These are phyloP conservation scores for Ispidina lecontei DNA, from an alignment of 2,797 vertebrate genomes.

Conservation along the genomic window DNA sequence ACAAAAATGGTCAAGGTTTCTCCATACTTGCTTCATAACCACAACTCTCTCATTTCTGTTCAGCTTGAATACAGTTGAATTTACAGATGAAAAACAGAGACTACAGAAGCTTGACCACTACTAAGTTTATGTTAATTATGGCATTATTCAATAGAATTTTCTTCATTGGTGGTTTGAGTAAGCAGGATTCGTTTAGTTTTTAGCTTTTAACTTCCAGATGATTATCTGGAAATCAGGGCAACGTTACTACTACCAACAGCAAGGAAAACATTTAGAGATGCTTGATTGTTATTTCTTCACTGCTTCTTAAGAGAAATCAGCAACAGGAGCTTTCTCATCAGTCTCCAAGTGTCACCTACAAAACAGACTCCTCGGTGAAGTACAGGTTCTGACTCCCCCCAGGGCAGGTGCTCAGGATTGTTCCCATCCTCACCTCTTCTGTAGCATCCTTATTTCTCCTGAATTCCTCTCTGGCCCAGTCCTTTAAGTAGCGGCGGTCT, in stretches of 20 bases:
- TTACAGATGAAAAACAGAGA: too few relatives aligned
- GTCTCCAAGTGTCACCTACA: accelerated
- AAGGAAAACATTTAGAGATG: accelerated
- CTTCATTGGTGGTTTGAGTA: not conserved
- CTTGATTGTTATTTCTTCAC: not conserved
- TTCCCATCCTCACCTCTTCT: slow-evolving; percentile 81
- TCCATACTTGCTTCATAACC: too few relatives aligned
- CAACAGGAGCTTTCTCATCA: accelerated
- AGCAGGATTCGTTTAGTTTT: not conserved
- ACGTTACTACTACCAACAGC: accelerated
- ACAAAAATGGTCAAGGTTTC: too few relatives aligned
- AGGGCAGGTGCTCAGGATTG: accelerated
- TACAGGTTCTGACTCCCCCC: accelerated
- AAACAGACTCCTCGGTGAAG: accelerated
- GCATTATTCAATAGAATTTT: too few relatives aligned
- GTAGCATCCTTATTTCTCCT: slow-evolving; percentile 86
- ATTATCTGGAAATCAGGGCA: not conserved
- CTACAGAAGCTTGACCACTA: too few relatives aligned
- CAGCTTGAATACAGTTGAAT: too few relatives aligned
- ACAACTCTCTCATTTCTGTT: too few relatives aligned
- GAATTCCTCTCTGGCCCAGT: slow-evolving; percentile 93
- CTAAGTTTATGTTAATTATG: too few relatives aligned
- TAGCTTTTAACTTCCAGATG: not conserved
- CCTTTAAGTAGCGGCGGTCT: slow-evolving; percentile 85
- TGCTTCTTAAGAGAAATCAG: accelerated